Evolutionary conservation across 2,113 vertebrate genomes (phyloP), one percentile per base, ranked within the genome.

Genomic region (Planiliza haematocheilus): DNA sequence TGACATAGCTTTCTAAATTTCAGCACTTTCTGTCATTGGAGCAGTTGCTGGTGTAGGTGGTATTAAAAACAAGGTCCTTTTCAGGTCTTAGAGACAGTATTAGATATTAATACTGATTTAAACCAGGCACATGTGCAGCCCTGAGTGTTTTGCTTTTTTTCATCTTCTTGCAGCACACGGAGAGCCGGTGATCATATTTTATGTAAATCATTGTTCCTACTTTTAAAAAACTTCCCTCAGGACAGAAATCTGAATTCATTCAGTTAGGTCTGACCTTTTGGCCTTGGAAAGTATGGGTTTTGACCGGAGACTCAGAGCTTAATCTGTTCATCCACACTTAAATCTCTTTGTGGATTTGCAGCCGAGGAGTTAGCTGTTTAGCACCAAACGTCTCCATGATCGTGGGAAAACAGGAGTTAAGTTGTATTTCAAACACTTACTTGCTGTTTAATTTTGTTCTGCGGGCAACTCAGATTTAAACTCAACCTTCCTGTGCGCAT

Each of bases 271-370:
- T 86, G 79, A 90, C 83, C 79, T 78, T 56, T 68, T 83, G 76
- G 36, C 82, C 75, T 78, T 21, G 56, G 42, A 82, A 87, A 74
- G 62, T 69, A 55, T 30, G 30, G 58, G 38, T 84, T 82, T 52
- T 86, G 59, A 81, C 61, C 58, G 43, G 43, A 74, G 79, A 68
- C 71, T 64, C 53, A 59, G 66, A 51, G 63, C 66, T 72, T 81
- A 75, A 87, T 79, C 75, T 69, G 51, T 59, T 82, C 80, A 84
- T 87, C 71, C 75, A 66, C 52, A 64, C 60, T 69, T 64, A 80
- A 84, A 82, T 68, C 60, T 62, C 38, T 78, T 70, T 77, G 63
- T 81, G 66, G 76, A 72, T 70, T 58, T 56, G 55, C 41, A 56
- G 48, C 7, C 0, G 34, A 39, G 42, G 37, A 8, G 16, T n/a